These are phyloP conservation scores for Lepus americanus DNA, from an alignment of 2,113 vertebrate species.

Conservation along the genomic window DNA sequence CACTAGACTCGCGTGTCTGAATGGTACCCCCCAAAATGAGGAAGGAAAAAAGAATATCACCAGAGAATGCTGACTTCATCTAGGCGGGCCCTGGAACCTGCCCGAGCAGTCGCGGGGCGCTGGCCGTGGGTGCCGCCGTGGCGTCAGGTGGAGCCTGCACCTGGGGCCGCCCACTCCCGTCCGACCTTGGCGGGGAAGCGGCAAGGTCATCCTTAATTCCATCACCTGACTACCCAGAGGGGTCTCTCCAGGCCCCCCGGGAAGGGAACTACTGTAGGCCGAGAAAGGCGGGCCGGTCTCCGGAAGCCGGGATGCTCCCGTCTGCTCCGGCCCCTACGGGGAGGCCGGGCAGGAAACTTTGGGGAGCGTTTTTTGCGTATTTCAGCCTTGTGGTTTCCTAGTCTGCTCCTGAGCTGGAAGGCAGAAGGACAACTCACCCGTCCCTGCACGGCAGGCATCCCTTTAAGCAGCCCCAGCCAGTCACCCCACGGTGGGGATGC, in stretches of 20 bases:
- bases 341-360: slow-evolving; percentile 54
- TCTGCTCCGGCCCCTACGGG: background rate
- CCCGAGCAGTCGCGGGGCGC: slow-evolving; percentile 74
- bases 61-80: slow-evolving; percentile 78
- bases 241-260: background rate
- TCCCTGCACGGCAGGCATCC: slow-evolving; percentile 38
- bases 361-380: background rate
- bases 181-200: slow-evolving; percentile 81
- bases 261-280: slow-evolving; percentile 19
- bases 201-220: slow-evolving; percentile 88
- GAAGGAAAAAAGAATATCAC: slow-evolving; percentile 49
- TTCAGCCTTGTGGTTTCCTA: slow-evolving; percentile 50
- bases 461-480: slow-evolving; percentile 54
- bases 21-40: slow-evolving; percentile 24
- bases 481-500: slow-evolving; percentile 58
- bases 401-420: background rate
- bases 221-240: slow-evolving; percentile 32
- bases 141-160: slow-evolving; percentile 87
- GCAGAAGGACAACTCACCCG: slow-evolving; percentile 55
- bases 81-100: slow-evolving; percentile 76
- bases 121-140: slow-evolving; percentile 81
- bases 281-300: background rate
- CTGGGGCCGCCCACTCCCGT: slow-evolving; percentile 80
- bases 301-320: background rate
- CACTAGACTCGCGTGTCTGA: slow-evolving; percentile 72